Evolutionary conservation across 30 jellyfish, hydroid and myxozoan genomes (phyloP).

Genomic region (Aurelia aurita): DNA sequence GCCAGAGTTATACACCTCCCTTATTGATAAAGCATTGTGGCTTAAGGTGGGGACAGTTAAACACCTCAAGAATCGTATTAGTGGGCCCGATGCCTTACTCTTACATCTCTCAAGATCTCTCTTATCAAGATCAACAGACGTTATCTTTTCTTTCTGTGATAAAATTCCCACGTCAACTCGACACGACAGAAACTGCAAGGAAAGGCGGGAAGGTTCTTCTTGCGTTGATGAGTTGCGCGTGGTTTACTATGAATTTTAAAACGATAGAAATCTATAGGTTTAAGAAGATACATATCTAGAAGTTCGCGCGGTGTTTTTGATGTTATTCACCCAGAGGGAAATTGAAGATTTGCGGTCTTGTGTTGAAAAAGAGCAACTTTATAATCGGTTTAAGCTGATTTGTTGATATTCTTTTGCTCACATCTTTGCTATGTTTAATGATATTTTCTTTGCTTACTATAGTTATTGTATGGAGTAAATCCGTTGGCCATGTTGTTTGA

Average conservation of each 20-base stretch:
- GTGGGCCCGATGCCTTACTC: too few relatives aligned
- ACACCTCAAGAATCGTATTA: not conserved
- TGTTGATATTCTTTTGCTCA: slow-evolving; percentile 18
- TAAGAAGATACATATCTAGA: slow-evolving; percentile 40
- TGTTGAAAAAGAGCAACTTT: slow-evolving; percentile 44
- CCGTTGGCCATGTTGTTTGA: too few relatives aligned
- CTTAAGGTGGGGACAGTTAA: not conserved
- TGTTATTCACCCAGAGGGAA: slow-evolving; percentile 38
- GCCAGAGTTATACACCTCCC: too few relatives aligned
- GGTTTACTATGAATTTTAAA: slow-evolving; percentile 55
- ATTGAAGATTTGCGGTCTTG: slow-evolving; percentile 53
- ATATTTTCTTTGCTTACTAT: too few relatives aligned
- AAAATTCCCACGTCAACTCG: slow-evolving; percentile 21
- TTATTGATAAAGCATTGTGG: not conserved
- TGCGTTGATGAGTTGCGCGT: slow-evolving; percentile 19
- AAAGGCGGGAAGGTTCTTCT: slow-evolving; percentile 19
- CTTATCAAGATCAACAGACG: too few relatives aligned
- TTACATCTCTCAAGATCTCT: too few relatives aligned
- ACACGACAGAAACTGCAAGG: not conserved
- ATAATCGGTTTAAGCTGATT: slow-evolving; percentile 42
- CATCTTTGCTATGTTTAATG: slow-evolving; percentile 19
- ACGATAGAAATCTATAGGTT: slow-evolving; percentile 53
- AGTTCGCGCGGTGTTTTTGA: slow-evolving; percentile 38
- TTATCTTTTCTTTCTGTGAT: not conserved
- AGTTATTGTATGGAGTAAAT: too few relatives aligned